Percentiles rank a stretch among this genome's conserved stretches.
Conservation (phyloP, 2,888 invertebrate species). For the Diadromus collaris region DNA sequence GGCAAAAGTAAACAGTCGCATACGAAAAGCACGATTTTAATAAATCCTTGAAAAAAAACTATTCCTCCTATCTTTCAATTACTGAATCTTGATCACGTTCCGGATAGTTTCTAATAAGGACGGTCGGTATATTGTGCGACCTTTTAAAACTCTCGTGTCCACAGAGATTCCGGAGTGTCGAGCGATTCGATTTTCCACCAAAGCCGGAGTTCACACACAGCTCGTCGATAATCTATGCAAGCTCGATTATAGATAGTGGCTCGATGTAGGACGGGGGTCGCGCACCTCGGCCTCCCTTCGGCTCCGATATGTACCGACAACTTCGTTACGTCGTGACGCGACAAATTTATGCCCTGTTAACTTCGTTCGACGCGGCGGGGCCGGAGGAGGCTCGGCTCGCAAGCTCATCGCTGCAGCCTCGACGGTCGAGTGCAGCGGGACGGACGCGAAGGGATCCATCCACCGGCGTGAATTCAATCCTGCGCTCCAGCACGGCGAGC, state of each 20-base stretch:
- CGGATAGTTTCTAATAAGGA: conserved; percentile 4
- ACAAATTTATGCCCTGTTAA: conserved; percentile 63
- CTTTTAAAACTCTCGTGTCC: not conserved
- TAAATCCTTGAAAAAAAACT: not conserved
- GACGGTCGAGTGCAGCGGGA: conserved; percentile 35
- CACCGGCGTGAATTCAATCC: conserved; percentile 56
- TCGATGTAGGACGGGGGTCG: conserved; percentile 34
- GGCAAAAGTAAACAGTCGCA: too few relatives aligned
- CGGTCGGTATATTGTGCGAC: not conserved
- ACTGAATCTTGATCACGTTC: not conserved
- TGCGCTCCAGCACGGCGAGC: conserved; percentile 45
- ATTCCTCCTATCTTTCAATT: not conserved
- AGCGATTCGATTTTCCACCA: conserved; percentile 31
- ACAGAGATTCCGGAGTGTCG: conserved; percentile 2
- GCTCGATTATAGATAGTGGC: conserved; percentile 66
- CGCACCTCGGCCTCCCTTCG: conserved; percentile 11
- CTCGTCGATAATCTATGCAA: conserved; percentile 65
- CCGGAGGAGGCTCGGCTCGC: conserved; percentile 44
- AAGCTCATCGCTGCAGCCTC: conserved; percentile 30
- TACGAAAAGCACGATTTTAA: too few relatives aligned
- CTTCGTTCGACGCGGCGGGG: conserved; percentile 58
- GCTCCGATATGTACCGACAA: conserved; percentile 51
- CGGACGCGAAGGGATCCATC: conserved; percentile 49
- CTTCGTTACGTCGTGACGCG: conserved; percentile 62
- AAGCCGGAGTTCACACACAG: conserved; percentile 24